Base-by-base conservation (phyloP, 2,888 invertebrate genomes). In the Mechanitis messenoides region DNA sequence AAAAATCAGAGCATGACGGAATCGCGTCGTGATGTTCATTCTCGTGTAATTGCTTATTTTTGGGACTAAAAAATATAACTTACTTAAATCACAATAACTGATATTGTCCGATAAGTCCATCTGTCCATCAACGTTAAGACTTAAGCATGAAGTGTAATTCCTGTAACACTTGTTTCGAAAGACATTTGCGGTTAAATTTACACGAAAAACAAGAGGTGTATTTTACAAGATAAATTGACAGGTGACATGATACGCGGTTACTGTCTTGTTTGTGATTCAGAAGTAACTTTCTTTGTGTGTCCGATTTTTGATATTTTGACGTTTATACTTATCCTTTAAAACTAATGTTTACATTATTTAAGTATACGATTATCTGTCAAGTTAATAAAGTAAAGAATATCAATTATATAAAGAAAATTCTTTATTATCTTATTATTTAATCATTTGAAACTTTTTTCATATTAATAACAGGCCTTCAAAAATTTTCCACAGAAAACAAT, bases 401-500 rank as follows among this genome's bases (percentile, higher is more conserved):
- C 35, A 5, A 35, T 35, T 0, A 6, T 35, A 35, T 20, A 35
- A 35, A 5, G 42, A 42, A 42, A 42, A 3, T 11, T 31, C 31
- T 50, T 12, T 31, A 28, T 9, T 31, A 31, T 31, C 5, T 50
- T 42, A 55, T 45, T 33, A 46, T 59, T 55, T 55, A 20, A 20
- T 20, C 45, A 53, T 45, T 45, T 42, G 55, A 59, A 54, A 33
- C 53, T 58, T 45, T 42, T 56, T 28, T 33, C 11, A 31, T 45
- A 42, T 20, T 31, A 33, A 50, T 50, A 20, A 45, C n/a, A 46
- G 54, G 45, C 61, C 53, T 58, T 62, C 58, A 56, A 61, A 45
- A 54, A 57, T 61, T 67, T 66, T 66, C 61, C 67, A 67, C 65
- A 63, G 62, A 62, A 53, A 56, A 61, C 56, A 58, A 67, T 67